These are phyloP conservation scores for Oryzaephilus surinamensis DNA, from an alignment of 1,140 invertebrate species.

Conservation along the genomic window DNA sequence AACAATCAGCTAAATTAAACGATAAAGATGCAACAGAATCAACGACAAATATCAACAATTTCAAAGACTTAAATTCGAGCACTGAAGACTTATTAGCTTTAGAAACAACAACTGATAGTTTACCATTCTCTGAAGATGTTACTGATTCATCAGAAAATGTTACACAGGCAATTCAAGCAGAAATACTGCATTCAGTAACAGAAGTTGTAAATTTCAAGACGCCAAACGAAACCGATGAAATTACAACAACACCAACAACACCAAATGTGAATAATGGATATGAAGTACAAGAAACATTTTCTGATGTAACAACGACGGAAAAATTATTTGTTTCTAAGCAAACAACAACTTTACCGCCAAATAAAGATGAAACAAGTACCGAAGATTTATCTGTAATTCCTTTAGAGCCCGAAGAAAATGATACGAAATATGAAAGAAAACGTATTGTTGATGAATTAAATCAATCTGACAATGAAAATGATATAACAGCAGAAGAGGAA, in stretches of 20 bases:
- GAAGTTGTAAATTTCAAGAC: constrained; percentile 13
- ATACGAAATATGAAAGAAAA: constrained; percentile 11
- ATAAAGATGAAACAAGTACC: neutral
- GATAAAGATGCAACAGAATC: neutral
- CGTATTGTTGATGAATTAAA: constrained; percentile 1
- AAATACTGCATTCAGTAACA: constrained; percentile 21
- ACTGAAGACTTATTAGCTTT: constrained; percentile 32
- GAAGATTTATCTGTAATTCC: constrained; percentile 12
- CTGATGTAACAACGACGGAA: constrained; percentile 25
- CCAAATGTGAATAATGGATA: constrained; percentile 14
- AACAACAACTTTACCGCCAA: constrained; percentile 13
- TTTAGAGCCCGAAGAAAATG: constrained; percentile 14
- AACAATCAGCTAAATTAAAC: constrained; percentile 9
- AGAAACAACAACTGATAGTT: constrained; percentile 29
- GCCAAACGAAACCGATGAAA: constrained; percentile 3
- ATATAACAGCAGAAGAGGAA: constrained; percentile 20
- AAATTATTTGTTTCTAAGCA: constrained; percentile 21
- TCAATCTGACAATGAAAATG: constrained; percentile 18
- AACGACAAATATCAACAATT: neutral
- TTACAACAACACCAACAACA: constrained; percentile 1
- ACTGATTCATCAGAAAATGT: constrained; percentile 1
- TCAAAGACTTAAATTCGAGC: constrained; percentile 12
- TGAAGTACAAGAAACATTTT: constrained; percentile 24
- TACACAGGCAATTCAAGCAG: constrained; percentile 12
- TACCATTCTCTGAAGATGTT: constrained; percentile 11